A percentile compares a stretch with the other conserved stretches of the same genome.
Conservation (phyloP, 2,888 invertebrate species). For the Drosophila austrosaltans region DNA sequence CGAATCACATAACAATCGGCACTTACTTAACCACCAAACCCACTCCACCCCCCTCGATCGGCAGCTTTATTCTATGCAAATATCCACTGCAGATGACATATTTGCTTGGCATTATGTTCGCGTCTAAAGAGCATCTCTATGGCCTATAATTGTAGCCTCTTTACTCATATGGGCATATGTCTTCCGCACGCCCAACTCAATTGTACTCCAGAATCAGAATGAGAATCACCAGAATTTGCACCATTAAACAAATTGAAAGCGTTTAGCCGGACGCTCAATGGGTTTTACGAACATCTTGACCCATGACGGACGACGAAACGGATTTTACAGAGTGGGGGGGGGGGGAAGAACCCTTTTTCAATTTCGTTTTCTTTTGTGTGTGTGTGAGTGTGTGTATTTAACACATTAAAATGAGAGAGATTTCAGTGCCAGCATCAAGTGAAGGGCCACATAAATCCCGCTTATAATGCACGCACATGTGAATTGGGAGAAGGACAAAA, state of each 20-base stretch:
- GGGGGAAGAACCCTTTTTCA: conserved; percentile 56
- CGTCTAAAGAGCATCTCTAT: conserved; percentile 40
- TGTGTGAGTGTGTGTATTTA: conserved; percentile 49
- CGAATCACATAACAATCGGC: neutral
- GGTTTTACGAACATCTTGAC: conserved; percentile 59
- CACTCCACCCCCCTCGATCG: neutral
- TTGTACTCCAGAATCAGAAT: conserved; percentile 51
- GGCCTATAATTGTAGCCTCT: conserved; percentile 1
- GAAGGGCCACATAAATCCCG: conserved; percentile 67
- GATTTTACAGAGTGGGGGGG: neutral
- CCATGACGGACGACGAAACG: conserved; percentile 23
- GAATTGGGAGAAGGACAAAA: conserved; percentile 37
- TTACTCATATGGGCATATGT: conserved; percentile 47
- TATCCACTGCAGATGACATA: conserved; percentile 63
- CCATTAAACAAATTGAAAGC: conserved; percentile 77
- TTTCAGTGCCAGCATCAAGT: conserved; percentile 55
- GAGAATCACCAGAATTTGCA: conserved; percentile 45
- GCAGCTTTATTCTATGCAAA: conserved; percentile 51
- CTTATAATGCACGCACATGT: conserved; percentile 73
- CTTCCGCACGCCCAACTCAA: conserved; percentile 64
- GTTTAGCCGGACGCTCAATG: conserved; percentile 63
- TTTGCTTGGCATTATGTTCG: conserved; percentile 52
- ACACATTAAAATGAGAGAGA: conserved; percentile 58
- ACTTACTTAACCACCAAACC: neutral
- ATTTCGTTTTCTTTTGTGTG: neutral